phyloP scores from a whole-genome alignment of 1,140 invertebrate genomes.

The Zophobas atratus region DNA sequence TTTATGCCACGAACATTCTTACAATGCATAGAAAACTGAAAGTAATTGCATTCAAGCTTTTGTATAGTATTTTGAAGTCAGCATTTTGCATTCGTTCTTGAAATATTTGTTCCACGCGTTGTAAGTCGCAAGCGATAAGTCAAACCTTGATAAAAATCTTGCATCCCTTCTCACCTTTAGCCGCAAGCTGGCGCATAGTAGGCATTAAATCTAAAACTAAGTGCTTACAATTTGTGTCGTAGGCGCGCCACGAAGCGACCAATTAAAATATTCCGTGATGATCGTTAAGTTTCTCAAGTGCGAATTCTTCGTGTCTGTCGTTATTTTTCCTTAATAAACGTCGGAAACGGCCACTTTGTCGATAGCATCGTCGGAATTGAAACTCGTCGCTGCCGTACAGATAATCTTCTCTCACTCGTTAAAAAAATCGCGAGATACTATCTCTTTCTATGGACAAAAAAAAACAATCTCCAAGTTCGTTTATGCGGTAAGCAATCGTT shows the following conservation, averaged over 20 bases:
- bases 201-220: background rate
- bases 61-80: too few relatives aligned
- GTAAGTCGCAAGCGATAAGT: too few relatives aligned
- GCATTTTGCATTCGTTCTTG: too few relatives aligned
- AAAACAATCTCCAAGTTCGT: conserved; percentile 21
- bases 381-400: conserved; percentile 34
- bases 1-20: too few relatives aligned
- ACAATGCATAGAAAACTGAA: too few relatives aligned
- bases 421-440: conserved; percentile 43
- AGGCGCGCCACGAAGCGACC: conserved; percentile 18
- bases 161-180: too few relatives aligned
- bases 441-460: conserved; percentile 4
- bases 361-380: conserved; percentile 40
- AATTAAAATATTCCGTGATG: conserved; percentile 39
- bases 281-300: conserved; percentile 38
- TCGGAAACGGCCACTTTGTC: conserved; percentile 42
- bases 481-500: conserved; percentile 51
- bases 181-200: background rate
- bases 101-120: too few relatives aligned
- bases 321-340: conserved; percentile 43
- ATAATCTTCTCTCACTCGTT: conserved; percentile 46
- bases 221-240: conserved; percentile 32
- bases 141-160: too few relatives aligned
- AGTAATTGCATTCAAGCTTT: too few relatives aligned
- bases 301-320: conserved; percentile 35